A percentile compares a stretch with the other conserved stretches of the same genome.
These are phyloP conservation scores for Saxidomus purpurata DNA, from an alignment of 1,140 invertebrate species.

Conservation along the genomic window DNA sequence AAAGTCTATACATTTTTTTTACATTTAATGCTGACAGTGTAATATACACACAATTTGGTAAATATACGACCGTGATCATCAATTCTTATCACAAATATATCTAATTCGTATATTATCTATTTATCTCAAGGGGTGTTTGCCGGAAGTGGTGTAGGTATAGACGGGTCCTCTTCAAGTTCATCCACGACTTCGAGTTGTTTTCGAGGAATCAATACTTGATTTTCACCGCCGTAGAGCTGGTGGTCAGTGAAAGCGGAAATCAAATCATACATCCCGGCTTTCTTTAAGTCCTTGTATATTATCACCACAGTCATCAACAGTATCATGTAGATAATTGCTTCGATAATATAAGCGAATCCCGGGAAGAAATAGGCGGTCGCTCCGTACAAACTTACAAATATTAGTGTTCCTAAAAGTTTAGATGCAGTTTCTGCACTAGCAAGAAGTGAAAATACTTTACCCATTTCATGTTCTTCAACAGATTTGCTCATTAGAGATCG, in stretches of 20 bases:
- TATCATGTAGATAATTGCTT: conserved; percentile 77
- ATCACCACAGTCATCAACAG: conserved; percentile 72
- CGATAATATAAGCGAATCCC: conserved; percentile 81
- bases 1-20: too few species aligned
- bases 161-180: conserved; percentile 70
- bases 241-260: conserved; percentile 68
- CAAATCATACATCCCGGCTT: conserved; percentile 71
- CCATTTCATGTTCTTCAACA: conserved; percentile 79
- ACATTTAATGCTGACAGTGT: too few species aligned
- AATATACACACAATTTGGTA: too few species aligned
- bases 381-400: conserved; percentile 84
- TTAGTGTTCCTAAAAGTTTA: conserved; percentile 82
- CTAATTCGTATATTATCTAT: too few species aligned
- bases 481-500: conserved; percentile 84
- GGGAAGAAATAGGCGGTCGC: conserved; percentile 79
- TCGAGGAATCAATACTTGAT: neutral
- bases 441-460: conserved; percentile 83
- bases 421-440: conserved; percentile 82
- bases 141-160: conserved; percentile 64
- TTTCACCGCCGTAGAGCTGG: conserved; percentile 44
- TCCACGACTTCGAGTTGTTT: conserved; percentile 69
- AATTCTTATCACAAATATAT: too few species aligned
- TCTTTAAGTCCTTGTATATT: conserved; percentile 70
- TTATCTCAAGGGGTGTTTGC: conserved; percentile 68
- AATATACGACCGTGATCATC: too few species aligned